Conservation (phyloP, 1,140 invertebrate species). For the Homarus americanus region DNA sequence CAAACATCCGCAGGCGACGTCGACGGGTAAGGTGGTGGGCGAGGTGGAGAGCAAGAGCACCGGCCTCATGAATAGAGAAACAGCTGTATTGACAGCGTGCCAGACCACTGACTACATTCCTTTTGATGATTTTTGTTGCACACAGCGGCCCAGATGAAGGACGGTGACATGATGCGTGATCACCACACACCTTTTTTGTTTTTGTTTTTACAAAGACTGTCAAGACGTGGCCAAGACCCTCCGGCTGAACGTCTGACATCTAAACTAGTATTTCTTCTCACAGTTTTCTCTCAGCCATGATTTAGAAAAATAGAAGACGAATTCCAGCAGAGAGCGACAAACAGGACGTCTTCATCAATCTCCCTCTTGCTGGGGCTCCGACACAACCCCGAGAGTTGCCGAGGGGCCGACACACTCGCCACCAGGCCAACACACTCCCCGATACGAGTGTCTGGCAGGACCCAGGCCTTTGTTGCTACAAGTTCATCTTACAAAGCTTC, state of each 20-base stretch:
- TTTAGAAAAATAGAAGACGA: neutral
- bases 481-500: no score
- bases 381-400: neutral
- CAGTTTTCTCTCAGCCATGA: neutral
- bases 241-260: neutral
- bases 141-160: neutral
- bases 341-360: constrained; percentile 16
- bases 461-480: no score
- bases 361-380: neutral
- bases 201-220: neutral
- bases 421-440: no score
- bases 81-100: constrained; percentile 49
- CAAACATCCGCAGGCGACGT: constrained; percentile 49
- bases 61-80: constrained; percentile 55
- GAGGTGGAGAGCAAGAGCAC: neutral
- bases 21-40: neutral
- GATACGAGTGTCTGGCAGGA: no score
- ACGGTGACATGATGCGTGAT: neutral
- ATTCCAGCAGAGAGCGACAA: constrained; percentile 2
- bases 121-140: constrained; percentile 28
- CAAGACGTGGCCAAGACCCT: no score
- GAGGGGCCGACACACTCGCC: no score
- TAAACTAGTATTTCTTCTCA: no score
- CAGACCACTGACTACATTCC: constrained; percentile 44
- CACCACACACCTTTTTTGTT: neutral